Evolutionary conservation across 2,113 vertebrate species (phyloP).

Genomic region (Hippocampus barbouri): DNA sequence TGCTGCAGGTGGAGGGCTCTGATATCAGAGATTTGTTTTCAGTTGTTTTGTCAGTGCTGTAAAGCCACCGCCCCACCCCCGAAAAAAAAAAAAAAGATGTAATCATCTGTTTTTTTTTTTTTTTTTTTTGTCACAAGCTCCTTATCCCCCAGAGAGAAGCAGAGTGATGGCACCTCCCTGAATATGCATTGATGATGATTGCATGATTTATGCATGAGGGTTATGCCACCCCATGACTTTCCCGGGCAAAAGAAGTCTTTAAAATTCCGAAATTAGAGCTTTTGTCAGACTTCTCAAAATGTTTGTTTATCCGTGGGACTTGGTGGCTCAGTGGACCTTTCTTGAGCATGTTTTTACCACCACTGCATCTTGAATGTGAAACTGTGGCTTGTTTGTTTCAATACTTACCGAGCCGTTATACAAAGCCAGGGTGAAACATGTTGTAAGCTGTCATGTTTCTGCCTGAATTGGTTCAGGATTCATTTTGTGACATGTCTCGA

Average conservation of each 20-base stretch:
- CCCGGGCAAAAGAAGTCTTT: slow-evolving; percentile 42
- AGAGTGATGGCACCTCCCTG: slow-evolving; percentile 49
- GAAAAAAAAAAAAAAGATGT: slow-evolving; percentile 47
- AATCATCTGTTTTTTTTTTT: slow-evolving; percentile 73
- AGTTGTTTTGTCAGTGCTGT: slow-evolving; percentile 71
- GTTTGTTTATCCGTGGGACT: slow-evolving; percentile 50
- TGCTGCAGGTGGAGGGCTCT: slow-evolving; percentile 60
- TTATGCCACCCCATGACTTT: slow-evolving; percentile 50
- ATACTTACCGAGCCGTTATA: slow-evolving; percentile 54
- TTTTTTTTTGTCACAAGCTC: slow-evolving; percentile 44
- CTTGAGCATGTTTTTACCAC: slow-evolving; percentile 17
- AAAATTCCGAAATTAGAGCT: slow-evolving; percentile 53
- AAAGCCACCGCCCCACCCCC: slow-evolving; percentile 41
- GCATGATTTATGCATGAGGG: slow-evolving; percentile 78
- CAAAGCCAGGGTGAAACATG: slow-evolving; percentile 38
- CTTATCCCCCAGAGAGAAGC: slow-evolving; percentile 62
- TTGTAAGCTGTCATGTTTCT: slow-evolving; percentile 49
- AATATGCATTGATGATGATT: slow-evolving; percentile 75
- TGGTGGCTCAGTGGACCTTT: slow-evolving; percentile 27
- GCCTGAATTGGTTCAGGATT: slow-evolving; percentile 34
- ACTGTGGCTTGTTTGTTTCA: slow-evolving; percentile 46
- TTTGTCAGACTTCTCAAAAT: slow-evolving; percentile 50
- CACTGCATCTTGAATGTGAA: slow-evolving; percentile 26
- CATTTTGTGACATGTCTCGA: slow-evolving; percentile 38
- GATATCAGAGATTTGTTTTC: slow-evolving; percentile 70